A percentile compares a stretch with the other conserved stretches of the same genome.
phyloP scores from a whole-genome alignment of 2,888 invertebrate genomes.

The Drosophila aldrichi region DNA sequence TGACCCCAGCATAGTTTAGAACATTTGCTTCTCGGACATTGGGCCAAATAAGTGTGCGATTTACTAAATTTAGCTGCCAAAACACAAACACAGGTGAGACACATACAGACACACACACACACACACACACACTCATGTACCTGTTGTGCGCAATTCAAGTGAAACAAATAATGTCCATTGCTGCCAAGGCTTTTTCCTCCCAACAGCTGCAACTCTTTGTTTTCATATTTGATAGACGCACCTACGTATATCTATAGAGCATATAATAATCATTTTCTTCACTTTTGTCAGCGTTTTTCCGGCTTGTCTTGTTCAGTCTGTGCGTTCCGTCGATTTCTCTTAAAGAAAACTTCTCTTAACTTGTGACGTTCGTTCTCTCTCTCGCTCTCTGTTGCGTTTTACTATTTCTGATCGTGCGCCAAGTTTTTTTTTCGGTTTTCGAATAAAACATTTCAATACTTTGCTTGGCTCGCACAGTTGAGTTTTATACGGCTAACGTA shows the following conservation, averaged over 20 bases:
- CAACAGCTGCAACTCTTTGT: constrained; percentile 44
- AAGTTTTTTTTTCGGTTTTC: constrained; percentile 61
- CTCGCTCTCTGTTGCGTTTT: constrained; percentile 42
- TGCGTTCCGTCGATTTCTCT: constrained; percentile 14
- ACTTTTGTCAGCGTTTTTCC: constrained; percentile 53
- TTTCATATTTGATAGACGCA: constrained; percentile 42
- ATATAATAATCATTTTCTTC: constrained; percentile 38
- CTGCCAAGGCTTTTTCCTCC: constrained; percentile 57
- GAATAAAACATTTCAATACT: constrained; percentile 78
- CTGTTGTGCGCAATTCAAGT: constrained; percentile 64
- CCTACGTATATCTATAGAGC: constrained; percentile 7
- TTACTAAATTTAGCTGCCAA: constrained; percentile 72
- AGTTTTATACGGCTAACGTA: constrained; percentile 72
- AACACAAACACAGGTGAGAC: constrained; percentile 42
- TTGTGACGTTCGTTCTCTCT: constrained; percentile 2
- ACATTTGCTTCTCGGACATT: constrained; percentile 72
- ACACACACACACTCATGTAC: constrained; percentile 7
- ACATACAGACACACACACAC: constrained; percentile 7
- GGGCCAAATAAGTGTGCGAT: constrained; percentile 80
- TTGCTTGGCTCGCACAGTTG: constrained; percentile 68
- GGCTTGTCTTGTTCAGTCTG: constrained; percentile 37
- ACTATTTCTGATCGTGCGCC: constrained; percentile 71
- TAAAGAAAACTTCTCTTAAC: constrained; percentile 23
- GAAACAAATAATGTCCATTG: constrained; percentile 55
- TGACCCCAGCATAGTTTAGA: constrained; percentile 79